A percentile compares a stretch with the other conserved stretches of the same genome.
Evolutionary conservation across 2,113 vertebrate genomes (phyloP).

Genomic region (Hemiscyllium ocellatum): DNA sequence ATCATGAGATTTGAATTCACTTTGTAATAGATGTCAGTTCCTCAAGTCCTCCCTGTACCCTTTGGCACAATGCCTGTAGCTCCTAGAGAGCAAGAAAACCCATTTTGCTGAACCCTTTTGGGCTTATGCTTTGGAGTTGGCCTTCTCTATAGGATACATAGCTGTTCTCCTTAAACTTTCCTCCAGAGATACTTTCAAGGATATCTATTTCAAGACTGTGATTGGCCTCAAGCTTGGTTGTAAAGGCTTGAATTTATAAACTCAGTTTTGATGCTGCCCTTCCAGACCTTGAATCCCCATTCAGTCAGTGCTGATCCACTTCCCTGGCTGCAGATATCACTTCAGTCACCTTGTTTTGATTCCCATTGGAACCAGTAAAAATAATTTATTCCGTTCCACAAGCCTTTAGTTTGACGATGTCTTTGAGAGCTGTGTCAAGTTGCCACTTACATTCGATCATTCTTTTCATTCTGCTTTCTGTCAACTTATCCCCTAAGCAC

Average conservation of each 20-base stretch:
- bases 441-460: background rate
- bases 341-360: background rate
- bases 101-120: background rate
- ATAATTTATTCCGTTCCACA: background rate
- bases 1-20: background rate
- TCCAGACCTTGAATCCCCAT: background rate
- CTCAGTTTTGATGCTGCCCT: background rate
- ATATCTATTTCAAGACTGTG: background rate
- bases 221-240: background rate
- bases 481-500: background rate
- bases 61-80: background rate
- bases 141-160: background rate
- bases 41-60: background rate
- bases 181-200: background rate
- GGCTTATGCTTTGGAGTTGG: background rate
- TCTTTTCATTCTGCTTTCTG: background rate
- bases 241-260: background rate
- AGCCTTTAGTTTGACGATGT: background rate
- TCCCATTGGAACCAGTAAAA: background rate
- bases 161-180: no score
- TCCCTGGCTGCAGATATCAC: background rate
- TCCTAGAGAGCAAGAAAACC: background rate
- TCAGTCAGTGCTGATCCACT: background rate
- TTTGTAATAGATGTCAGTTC: background rate
- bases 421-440: background rate